phyloP scores from a whole-genome alignment of 1,140 invertebrate genomes.

The Mycetomoellerius zeteki region DNA sequence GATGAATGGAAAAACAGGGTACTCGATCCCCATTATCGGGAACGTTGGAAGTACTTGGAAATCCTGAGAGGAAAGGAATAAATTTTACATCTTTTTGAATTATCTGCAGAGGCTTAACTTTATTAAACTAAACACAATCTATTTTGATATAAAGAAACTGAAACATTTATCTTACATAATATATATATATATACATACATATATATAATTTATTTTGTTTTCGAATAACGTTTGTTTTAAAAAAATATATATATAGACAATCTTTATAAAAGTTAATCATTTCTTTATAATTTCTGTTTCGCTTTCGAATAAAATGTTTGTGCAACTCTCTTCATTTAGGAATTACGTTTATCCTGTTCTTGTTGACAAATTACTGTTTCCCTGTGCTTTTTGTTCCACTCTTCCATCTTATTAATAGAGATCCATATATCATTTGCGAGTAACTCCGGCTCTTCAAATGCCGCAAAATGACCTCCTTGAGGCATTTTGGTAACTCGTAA shows the following conservation, averaged over 20 bases:
- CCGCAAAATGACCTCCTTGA: conserved; percentile 30
- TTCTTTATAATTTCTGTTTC: neutral
- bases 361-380: neutral
- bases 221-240: too few relatives aligned
- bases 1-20: neutral
- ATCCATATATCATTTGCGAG: conserved; percentile 30
- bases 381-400: neutral
- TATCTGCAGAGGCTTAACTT: too few relatives aligned
- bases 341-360: neutral
- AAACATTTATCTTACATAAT: too few relatives aligned
- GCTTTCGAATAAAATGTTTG: neutral
- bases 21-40: neutral
- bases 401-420: neutral
- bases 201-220: too few relatives aligned
- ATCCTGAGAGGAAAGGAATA: too few relatives aligned
- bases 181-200: too few relatives aligned
- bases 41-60: neutral
- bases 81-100: too few relatives aligned
- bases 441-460: conserved; percentile 18
- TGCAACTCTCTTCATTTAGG: neutral
- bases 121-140: too few relatives aligned
- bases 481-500: conserved; percentile 37
- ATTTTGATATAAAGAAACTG: too few relatives aligned
- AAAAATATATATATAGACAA: too few relatives aligned
- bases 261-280: too few relatives aligned